Base-by-base conservation (phyloP, 2,888 invertebrate species). In the Tetropium fuscum region DNA sequence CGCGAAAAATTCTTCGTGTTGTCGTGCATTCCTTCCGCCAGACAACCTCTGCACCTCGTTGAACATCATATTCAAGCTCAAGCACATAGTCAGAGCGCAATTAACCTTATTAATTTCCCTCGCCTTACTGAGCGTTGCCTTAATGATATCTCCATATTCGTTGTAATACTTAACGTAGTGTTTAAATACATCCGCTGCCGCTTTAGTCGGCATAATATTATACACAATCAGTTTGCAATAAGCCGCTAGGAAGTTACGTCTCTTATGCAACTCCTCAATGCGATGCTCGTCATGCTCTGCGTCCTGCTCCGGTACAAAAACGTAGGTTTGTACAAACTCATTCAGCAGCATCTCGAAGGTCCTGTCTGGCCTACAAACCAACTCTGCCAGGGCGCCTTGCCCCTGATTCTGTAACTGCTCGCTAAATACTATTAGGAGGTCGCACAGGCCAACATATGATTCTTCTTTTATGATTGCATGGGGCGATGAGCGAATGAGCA, bases 101-200 rank as follows among this genome's bases (percentile, higher is more conserved):
- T 92, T 93, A 32, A 96, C 91, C 83, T 97, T 98, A 84, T 97
- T 97, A 73, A 98, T 96, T 84, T 99, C 99, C 69, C 98, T 87
- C 7, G 97, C 95, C 83, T 98, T 98, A 72, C 94, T 94, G 72
- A 99, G 84, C 6, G 98, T 97, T 25, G 95, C 93, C 84, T 99
- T 99, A 69, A 99, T 92, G 48, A 98, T 98, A 82, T 98, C 98
- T 45, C 98, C 98, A 83, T 97, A 98, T 83, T 98, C 97, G 80
- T 97, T 96, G 83, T 97, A 97, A 81, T 95, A 97, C 90, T 95
- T 96, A 60, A 97, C 95, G 81, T 99, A 99, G 81, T 98, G 95
- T 80, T 97, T 96, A 83, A 99, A 97, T 57, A 99, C 92, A 79
- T 95, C 94, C 0, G 97, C 93, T 3, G 70, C 8, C 1, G 67